These are phyloP conservation scores for Drosophila neocordata DNA, from an alignment of 1,140 invertebrate species.

Conservation along the genomic window DNA sequence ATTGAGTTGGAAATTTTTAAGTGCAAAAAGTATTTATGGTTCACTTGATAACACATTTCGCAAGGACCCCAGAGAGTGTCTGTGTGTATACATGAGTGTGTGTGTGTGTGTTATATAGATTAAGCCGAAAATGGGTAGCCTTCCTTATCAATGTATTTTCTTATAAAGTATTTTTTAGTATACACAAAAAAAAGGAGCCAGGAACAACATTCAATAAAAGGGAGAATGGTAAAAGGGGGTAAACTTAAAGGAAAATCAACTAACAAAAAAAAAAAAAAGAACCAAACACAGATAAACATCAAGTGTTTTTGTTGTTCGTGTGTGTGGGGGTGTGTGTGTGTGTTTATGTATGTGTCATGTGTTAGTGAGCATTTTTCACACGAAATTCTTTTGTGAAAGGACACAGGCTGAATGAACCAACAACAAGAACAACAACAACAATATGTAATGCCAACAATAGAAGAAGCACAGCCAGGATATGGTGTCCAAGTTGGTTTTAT, in stretches of 20 bases:
- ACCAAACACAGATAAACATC: slow-evolving; percentile 5
- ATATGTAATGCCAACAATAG: not conserved
- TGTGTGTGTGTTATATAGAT: slow-evolving; percentile 6
- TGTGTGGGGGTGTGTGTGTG: not conserved
- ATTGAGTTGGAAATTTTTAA: slow-evolving; percentile 74
- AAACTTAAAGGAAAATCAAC: slow-evolving; percentile 11
- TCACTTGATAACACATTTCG: slow-evolving; percentile 70
- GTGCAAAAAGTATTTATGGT: slow-evolving; percentile 74
- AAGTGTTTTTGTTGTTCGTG: not conserved
- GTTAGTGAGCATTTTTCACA: slow-evolving; percentile 5
- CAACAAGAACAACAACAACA: slow-evolving; percentile 2
- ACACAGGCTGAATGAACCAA: not conserved
- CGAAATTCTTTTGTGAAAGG: slow-evolving; percentile 7
- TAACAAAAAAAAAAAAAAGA: not conserved
- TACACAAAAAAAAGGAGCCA: slow-evolving; percentile 6
- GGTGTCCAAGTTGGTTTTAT: slow-evolving; percentile 18
- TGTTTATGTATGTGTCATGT: not conserved
- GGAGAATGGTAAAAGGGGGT: not conserved
- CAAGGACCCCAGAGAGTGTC: not conserved
- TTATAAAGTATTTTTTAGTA: slow-evolving; percentile 16
- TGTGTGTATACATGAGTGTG: slow-evolving; percentile 12
- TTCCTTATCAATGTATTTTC: slow-evolving; percentile 6
- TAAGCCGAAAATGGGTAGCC: slow-evolving; percentile 11
- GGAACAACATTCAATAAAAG: slow-evolving; percentile 5
- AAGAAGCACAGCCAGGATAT: not conserved